Evolutionary conservation across 2,113 vertebrate genomes (phyloP), one percentile per base, ranked within the genome.

Genomic region (Anarrhichthys ocellatus): DNA sequence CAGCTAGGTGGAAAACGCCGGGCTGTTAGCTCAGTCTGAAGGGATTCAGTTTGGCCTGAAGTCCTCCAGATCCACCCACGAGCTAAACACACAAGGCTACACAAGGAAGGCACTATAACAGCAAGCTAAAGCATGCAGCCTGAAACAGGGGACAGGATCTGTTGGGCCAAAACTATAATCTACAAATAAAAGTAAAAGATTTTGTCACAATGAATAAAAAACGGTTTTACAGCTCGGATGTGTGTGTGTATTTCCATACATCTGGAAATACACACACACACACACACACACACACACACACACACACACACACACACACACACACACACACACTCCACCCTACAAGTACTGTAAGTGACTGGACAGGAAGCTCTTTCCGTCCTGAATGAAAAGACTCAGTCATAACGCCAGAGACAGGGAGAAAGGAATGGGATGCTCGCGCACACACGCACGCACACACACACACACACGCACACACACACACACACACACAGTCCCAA

Each of bases 331-430:
- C 74, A 86, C 93, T 87, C 92, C 86, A 88, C 65, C 91, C 92
- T 91, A 92, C 6, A 6, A 90, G 78, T 42, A 64, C 58, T 80
- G 71, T 27, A 68, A 89, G 81, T 81, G 78, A 86, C 71, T 76
- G 70, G 42, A 80, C 92, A 95, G 95, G 95, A 96, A 96, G 90
- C 86, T 92, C 92, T 92, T 92, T 94, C 94, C 95, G 42, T 89
- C 80, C 84, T 84, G 89, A 94, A 89, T 92, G 89, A 95, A 92
- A 92, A 91, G 91, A 62, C 82, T 86, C 83, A 54, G 87, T 85
- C 92, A 92, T 94, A 76, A 90, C 22, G 63, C 91, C 88, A 83
- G 73, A 76, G 91, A 81, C 92, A 89, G 95, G 95, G 73, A 76
- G 91, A 81, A 92, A 89, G 95, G 95, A 80, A 78, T 59, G 38